These are phyloP conservation scores for Augochlorella aurata DNA, from an alignment of 2,888 invertebrate genomes.

Conservation along the genomic window DNA sequence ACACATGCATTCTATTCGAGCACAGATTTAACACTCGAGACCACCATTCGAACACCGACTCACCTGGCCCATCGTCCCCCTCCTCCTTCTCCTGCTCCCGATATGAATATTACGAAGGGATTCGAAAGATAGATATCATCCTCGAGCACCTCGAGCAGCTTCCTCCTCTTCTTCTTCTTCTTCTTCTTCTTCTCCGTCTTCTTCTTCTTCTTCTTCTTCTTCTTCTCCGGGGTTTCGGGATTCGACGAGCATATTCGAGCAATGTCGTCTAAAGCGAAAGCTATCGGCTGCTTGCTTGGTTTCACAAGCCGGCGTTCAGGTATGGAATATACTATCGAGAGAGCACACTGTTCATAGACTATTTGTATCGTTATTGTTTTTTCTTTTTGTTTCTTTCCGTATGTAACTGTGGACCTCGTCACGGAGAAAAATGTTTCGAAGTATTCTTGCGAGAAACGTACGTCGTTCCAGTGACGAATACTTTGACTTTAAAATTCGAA, in stretches of 20 bases:
- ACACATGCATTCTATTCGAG: conserved; percentile 76
- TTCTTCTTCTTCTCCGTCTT: conserved; percentile 64
- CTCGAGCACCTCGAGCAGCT: conserved; percentile 67
- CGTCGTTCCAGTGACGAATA: too few relatives aligned
- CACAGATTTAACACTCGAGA: conserved; percentile 73
- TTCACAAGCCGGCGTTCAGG: conserved; percentile 75
- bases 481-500: too few relatives aligned
- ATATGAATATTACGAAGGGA: conserved; percentile 53
- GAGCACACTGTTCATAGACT: conserved; percentile 45
- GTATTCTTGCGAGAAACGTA: too few relatives aligned
- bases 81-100: conserved; percentile 1
- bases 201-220: conserved; percentile 66
- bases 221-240: conserved; percentile 70
- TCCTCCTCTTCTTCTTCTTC: conserved; percentile 47
- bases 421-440: conserved; percentile 54
- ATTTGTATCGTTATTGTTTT: conserved; percentile 56
- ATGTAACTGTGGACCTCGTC: conserved; percentile 22
- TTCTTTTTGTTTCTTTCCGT: conserved; percentile 33
- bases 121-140: conserved; percentile 51
- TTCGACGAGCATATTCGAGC: conserved; percentile 73
- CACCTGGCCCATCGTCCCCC: conserved; percentile 22
- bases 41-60: conserved; percentile 62
- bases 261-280: conserved; percentile 66
- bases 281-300: conserved; percentile 72
- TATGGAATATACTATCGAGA: conserved; percentile 71